Base-by-base conservation (phyloP, 1,140 invertebrate genomes). In the Magallana ariakensis region DNA sequence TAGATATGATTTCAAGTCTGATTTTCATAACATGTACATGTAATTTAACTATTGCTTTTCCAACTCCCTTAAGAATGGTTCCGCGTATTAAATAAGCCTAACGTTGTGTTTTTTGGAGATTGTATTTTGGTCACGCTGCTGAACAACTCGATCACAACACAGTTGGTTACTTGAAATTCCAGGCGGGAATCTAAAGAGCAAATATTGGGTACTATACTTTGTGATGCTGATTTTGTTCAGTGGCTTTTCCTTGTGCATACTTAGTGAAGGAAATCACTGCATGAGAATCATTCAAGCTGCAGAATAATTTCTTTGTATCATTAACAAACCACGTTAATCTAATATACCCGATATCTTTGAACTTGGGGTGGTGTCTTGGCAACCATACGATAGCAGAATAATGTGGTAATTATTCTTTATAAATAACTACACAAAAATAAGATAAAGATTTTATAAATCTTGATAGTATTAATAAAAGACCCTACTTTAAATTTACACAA, bases 331-430 rank as follows among this genome's bases (percentile, higher is more conserved):
- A 75, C 22, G 66, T 75, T 75, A 75, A 75, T 75, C 66, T 26
- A 75, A 75, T 75, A 75, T 75, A 75, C 22, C 66, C 66, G 22
- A 75, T 75, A 26, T 75, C 22, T 26, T 75, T 75, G 22, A 75
- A 26, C 66, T 13, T 26, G 19, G 6, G 22, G 33, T 75, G 66
- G 66, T 75, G 10, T 19, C 66, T 11, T 13, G 9, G 66, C 22
- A 75, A 75, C 19, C 66, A 9, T 26, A 75, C 13, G 22, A 10
- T 19, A 26, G 33, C 66, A 19, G 22, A 19, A 3, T 26, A 70
- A 75, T 46, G 33, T 46, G 5, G 2, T 46, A 46, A 46, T 46
- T 46, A 46, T 46, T 46, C 33, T 46, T 46, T 46, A 46, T 46
- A 46, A 46, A 46, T 46, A 46, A 46, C 2, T 46, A 46, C 33